Conservation (phyloP, 2,797 vertebrate species). For the Alfaro cultratus region DNA sequence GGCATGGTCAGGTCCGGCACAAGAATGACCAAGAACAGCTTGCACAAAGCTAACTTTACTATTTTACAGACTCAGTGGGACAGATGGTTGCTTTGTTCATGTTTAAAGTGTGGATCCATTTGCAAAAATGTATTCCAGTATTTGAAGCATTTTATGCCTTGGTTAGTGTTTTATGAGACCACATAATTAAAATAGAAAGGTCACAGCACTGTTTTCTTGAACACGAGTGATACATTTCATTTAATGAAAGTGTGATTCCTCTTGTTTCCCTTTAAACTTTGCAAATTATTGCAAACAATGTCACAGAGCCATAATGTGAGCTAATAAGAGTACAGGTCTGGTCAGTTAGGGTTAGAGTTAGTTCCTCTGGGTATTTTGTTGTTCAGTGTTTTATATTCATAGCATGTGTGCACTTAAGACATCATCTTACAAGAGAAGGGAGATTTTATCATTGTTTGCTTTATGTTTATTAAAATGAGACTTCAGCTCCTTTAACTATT, state of each 20-base stretch:
- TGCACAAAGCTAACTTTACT: background rate
- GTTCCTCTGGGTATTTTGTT: background rate
- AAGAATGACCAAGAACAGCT: background rate
- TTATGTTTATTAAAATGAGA: background rate
- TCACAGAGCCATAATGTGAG: background rate
- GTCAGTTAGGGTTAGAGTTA: background rate
- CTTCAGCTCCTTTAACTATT: background rate
- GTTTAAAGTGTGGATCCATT: conserved; percentile 7
- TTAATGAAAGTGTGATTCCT: background rate
- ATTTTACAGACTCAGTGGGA: background rate
- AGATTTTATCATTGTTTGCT: background rate
- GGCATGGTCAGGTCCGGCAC: background rate
- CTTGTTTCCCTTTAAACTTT: too few relatives aligned
- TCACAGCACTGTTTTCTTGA: background rate
- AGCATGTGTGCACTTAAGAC: background rate
- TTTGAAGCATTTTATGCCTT: conserved; percentile 2
- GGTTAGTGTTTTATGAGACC: conserved; percentile 5
- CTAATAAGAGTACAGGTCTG: background rate
- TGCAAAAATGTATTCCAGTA: conserved; percentile 4
- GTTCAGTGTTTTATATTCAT: background rate
- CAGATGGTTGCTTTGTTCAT: background rate
- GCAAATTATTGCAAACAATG: background rate
- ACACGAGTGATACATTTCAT: background rate
- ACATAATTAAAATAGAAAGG: background rate
- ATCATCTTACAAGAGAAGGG: background rate